Evolutionary conservation across 1,140 invertebrate genomes (phyloP).

Genomic region (Apis mellifera): Amel_HAv3.1 CM009944.2:9097001-9097500

Average conservation of each 20-base stretch:
- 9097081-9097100: slow-evolving; percentile 83
- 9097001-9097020: slow-evolving; percentile 85
- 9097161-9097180: slow-evolving; percentile 25
- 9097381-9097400: slow-evolving; percentile 16
- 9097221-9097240: not conserved
- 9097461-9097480: not conserved
- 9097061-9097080: slow-evolving; percentile 85
- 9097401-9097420: slow-evolving; percentile 34
- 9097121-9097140: slow-evolving; percentile 50
- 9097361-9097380: not conserved
- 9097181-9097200: not conserved
- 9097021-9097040: slow-evolving; percentile 88
- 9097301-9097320: not conserved
- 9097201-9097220: slow-evolving; percentile 15
- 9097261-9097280: slow-evolving; percentile 28
- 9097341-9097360: not conserved
- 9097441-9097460: slow-evolving; percentile 34
- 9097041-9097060: slow-evolving; percentile 84
- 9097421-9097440: slow-evolving; percentile 30
- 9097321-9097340: not conserved
- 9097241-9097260: not conserved
- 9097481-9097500: not conserved
- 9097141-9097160: slow-evolving; percentile 47
- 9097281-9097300: not conserved
- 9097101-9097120: slow-evolving; percentile 82